Conservation (phyloP, 2,797 vertebrate genomes). For the Epinephelus malabaricus region DNA sequence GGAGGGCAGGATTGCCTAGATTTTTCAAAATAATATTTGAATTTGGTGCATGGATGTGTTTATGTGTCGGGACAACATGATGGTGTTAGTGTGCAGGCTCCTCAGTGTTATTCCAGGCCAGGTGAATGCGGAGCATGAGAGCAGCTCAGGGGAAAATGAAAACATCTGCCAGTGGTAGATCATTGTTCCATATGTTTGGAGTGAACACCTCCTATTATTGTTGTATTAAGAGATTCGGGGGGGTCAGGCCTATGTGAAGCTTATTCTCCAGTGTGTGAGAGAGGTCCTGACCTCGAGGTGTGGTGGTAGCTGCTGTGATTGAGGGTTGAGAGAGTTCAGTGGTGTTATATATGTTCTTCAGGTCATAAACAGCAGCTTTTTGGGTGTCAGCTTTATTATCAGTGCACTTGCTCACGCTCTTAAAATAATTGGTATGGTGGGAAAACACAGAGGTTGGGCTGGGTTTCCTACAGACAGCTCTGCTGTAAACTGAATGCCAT, state of each 20-base stretch:
- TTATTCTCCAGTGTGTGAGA: not conserved
- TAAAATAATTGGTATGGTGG: not conserved
- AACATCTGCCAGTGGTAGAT: slow-evolving; percentile 27
- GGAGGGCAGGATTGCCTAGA: not conserved
- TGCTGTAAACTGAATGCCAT: not conserved
- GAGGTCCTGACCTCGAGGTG: slow-evolving; percentile 22
- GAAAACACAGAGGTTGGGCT: not conserved
- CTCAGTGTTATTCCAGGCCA: slow-evolving; percentile 55
- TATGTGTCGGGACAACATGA: not conserved
- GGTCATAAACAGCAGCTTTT: slow-evolving; percentile 16
- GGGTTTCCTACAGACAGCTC: not conserved
- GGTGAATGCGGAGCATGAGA: slow-evolving; percentile 23
- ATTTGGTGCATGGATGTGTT: not conserved
- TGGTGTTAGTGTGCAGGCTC: slow-evolving; percentile 55
- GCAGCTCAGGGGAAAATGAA: slow-evolving; percentile 11
- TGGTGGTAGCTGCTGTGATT: slow-evolving; percentile 21
- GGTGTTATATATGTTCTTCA: not conserved
- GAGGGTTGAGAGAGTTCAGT: slow-evolving; percentile 19
- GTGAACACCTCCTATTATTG: slow-evolving; percentile 44
- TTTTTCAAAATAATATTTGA: not conserved
- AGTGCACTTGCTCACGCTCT: not conserved
- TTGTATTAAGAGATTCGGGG: not conserved
- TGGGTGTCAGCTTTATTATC: slow-evolving; percentile 22
- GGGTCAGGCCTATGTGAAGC: not conserved
- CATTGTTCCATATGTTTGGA: slow-evolving; percentile 37